These are phyloP conservation scores for Smutsia temminckii DNA, from an alignment of 2,797 vertebrate genomes.

Conservation along the genomic window DNA sequence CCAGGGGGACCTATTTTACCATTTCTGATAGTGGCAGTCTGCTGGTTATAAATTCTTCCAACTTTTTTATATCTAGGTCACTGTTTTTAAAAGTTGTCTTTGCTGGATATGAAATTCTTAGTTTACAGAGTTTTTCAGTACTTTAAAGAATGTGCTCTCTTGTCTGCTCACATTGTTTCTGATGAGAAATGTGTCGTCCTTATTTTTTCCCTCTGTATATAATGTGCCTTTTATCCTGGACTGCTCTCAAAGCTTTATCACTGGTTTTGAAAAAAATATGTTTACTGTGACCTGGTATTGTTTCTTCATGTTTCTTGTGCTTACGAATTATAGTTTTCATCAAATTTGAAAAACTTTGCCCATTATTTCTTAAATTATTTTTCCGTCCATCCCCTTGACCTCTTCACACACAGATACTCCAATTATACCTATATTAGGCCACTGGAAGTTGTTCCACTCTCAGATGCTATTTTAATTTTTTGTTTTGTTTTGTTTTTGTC, in stretches of 20 bases:
- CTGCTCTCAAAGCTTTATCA: not conserved
- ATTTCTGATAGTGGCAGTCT: not conserved
- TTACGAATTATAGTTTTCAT: not conserved
- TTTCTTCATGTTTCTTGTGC: not conserved
- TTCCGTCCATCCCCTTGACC: not conserved
- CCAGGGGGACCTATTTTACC: not conserved
- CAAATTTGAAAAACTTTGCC: not conserved
- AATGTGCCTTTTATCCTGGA: not conserved
- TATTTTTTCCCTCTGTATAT: not conserved
- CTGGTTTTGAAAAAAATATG: not conserved
- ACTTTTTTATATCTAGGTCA: not conserved
- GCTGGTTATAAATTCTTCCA: not conserved
- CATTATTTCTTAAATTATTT: not conserved
- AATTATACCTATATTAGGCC: not conserved
- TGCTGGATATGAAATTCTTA: not conserved
- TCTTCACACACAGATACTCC: no score
- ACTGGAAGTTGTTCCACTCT: not conserved
- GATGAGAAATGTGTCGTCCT: no score
- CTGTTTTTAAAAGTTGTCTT: not conserved
- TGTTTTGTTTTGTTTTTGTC: not conserved
- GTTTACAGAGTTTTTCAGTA: not conserved
- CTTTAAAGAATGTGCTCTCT: not conserved
- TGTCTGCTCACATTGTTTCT: not conserved
- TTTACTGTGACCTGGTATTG: not conserved
- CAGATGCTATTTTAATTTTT: not conserved